phyloP scores from a whole-genome alignment of 2,888 invertebrate species.

The Lottia scabra region DNA sequence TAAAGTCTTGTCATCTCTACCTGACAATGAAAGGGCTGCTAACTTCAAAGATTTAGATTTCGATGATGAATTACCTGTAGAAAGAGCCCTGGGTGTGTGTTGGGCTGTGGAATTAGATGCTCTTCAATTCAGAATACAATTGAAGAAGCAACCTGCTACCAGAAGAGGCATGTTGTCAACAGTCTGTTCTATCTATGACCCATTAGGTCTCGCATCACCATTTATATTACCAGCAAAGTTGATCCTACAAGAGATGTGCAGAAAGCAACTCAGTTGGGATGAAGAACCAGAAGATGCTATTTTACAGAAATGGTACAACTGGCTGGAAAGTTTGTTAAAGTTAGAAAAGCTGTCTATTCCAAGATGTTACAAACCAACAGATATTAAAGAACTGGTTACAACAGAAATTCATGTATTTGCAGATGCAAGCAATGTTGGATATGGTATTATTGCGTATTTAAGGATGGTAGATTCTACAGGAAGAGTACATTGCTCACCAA shows the following conservation, averaged over 20 bases:
- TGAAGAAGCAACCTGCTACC: conserved; percentile 8
- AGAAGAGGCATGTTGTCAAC: conserved; percentile 9
- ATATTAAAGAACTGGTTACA: not conserved
- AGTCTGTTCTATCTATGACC: conserved; percentile 10
- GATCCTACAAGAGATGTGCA: not conserved
- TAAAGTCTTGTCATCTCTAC: conserved; percentile 15
- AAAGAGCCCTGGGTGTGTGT: too few relatives aligned
- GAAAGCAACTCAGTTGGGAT: conserved; percentile 6
- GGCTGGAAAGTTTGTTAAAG: conserved; percentile 1
- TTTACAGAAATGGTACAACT: conserved; percentile 3
- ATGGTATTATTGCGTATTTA: conserved; percentile 2
- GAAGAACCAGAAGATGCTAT: not conserved
- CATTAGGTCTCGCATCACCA: conserved; percentile 11
- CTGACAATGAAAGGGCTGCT: conserved; percentile 10
- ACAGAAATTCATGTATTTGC: not conserved
- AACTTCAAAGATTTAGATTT: conserved; percentile 17
- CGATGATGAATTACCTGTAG: conserved; percentile 17
- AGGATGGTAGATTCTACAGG: not conserved
- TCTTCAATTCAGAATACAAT: conserved; percentile 18
- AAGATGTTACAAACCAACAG: not conserved
- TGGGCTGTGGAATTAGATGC: conserved; percentile 23
- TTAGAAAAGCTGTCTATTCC: not conserved
- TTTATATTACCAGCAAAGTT: conserved; percentile 10
- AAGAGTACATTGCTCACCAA: not conserved
- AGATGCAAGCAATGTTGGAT: too few relatives aligned